A percentile compares a stretch with the other conserved stretches of the same genome.
phyloP scores from a whole-genome alignment of 2,113 vertebrate genomes.

The Pseudolaguvia tuberculata region DNA sequence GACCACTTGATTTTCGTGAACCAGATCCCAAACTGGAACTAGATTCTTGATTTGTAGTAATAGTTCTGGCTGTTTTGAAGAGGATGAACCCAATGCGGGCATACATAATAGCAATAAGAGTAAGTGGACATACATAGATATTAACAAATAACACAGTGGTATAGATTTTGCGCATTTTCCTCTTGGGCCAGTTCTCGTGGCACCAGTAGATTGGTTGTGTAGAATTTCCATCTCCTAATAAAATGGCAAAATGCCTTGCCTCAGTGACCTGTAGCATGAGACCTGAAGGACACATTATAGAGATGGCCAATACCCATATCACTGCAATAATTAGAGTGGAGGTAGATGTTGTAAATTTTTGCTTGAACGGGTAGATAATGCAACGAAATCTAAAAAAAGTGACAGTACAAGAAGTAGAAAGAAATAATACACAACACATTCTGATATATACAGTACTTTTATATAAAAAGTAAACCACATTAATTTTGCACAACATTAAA shows the following conservation, averaged over 20 bases:
- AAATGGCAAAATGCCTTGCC: slow-evolving; percentile 73
- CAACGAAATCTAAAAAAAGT: slow-evolving; percentile 76
- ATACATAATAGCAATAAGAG: slow-evolving; percentile 82
- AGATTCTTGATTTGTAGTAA: slow-evolving; percentile 26
- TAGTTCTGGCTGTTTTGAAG: slow-evolving; percentile 60
- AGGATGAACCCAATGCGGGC: slow-evolving; percentile 75
- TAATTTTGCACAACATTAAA: not conserved
- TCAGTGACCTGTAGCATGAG: slow-evolving; percentile 82
- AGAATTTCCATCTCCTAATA: slow-evolving; percentile 61
- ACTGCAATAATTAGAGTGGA: slow-evolving; percentile 69
- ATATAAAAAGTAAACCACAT: not conserved
- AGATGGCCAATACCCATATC: slow-evolving; percentile 82
- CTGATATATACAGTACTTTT: not conserved
- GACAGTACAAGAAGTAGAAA: not conserved
- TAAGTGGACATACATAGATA: slow-evolving; percentile 84
- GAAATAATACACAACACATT: not conserved
- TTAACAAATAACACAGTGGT: slow-evolving; percentile 86
- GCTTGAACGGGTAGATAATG: slow-evolving; percentile 85
- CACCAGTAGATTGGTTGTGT: slow-evolving; percentile 82
- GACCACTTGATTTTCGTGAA: slow-evolving; percentile 46
- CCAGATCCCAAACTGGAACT: slow-evolving; percentile 25
- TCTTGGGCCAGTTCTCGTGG: slow-evolving; percentile 83
- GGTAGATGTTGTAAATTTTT: slow-evolving; percentile 74
- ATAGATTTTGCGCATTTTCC: slow-evolving; percentile 85
- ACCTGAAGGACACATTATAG: slow-evolving; percentile 84